Percentiles rank a stretch among this genome's conserved stretches.
Evolutionary conservation across 2,888 invertebrate genomes (phyloP).

Genomic region (Eristalis pertinax): DNA sequence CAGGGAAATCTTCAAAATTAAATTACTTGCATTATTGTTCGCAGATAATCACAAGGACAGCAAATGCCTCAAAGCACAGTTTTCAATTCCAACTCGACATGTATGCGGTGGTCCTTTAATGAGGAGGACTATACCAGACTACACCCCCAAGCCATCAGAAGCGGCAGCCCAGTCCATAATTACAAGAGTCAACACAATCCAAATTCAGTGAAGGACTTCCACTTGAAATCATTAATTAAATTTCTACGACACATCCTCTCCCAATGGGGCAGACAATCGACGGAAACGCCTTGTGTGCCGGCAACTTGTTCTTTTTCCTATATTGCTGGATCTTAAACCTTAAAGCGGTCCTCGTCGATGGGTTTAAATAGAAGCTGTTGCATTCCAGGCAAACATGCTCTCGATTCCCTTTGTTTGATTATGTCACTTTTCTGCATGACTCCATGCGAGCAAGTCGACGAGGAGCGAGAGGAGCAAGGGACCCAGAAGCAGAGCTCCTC

Average conservation of each 20-base stretch:
- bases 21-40: background rate
- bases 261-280: background rate
- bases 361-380: background rate
- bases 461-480: background rate
- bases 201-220: constrained; percentile 7
- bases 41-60: background rate
- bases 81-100: background rate
- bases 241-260: background rate
- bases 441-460: background rate
- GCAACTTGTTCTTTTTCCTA: background rate
- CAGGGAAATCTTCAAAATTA: background rate
- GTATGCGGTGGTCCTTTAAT: background rate
- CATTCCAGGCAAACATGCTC: background rate
- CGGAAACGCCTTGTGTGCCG: background rate
- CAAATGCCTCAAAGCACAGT: background rate
- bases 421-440: no score
- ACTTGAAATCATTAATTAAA: constrained; percentile 27
- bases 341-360: background rate
- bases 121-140: background rate
- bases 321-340: background rate
- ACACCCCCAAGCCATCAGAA: background rate
- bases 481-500: background rate
- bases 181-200: constrained; percentile 34
- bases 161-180: constrained; percentile 17
- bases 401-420: background rate